Conservation (phyloP, 1,140 invertebrate species). For the Magallana ariakensis region DNA sequence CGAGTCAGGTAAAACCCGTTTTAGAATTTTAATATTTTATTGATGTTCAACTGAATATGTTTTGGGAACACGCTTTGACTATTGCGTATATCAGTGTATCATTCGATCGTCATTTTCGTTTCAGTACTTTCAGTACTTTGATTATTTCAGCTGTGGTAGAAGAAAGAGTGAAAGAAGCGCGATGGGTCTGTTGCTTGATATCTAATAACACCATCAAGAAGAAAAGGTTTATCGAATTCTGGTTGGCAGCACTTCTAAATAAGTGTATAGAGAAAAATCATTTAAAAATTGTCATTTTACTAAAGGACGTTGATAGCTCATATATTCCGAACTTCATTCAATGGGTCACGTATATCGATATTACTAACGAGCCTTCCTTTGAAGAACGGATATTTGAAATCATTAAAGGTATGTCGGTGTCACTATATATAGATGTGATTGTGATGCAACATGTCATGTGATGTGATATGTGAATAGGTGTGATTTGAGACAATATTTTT, state of each 20-base stretch:
- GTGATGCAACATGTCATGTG: no score
- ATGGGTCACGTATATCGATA: slow-evolving; percentile 48
- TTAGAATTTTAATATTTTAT: no score
- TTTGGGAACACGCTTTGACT: no score
- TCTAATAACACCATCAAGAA: not conserved
- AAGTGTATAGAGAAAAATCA: slow-evolving; percentile 39
- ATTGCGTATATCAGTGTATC: no score
- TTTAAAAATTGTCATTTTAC: slow-evolving; percentile 34
- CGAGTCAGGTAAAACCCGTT: not conserved
- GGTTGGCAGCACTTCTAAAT: slow-evolving; percentile 39
- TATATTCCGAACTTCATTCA: slow-evolving; percentile 42
- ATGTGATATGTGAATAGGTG: no score
- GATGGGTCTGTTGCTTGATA: slow-evolving; percentile 45
- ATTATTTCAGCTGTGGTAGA: slow-evolving; percentile 13
- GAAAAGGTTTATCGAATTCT: slow-evolving; percentile 30
- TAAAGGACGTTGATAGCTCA: slow-evolving; percentile 22
- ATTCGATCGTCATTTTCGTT: no score
- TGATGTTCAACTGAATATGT: no score
- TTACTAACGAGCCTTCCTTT: slow-evolving; percentile 18
- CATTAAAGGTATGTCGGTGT: slow-evolving; percentile 30
- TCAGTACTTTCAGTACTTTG: no score
- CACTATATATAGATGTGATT: no score
- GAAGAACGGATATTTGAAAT: slow-evolving; percentile 37
- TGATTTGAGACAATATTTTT: no score
- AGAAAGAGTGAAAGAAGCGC: slow-evolving; percentile 39